Evolutionary conservation across 1,140 invertebrate species (phyloP), one percentile per base, ranked within the genome.

Genomic region (Drosophila micromelanica): DNA sequence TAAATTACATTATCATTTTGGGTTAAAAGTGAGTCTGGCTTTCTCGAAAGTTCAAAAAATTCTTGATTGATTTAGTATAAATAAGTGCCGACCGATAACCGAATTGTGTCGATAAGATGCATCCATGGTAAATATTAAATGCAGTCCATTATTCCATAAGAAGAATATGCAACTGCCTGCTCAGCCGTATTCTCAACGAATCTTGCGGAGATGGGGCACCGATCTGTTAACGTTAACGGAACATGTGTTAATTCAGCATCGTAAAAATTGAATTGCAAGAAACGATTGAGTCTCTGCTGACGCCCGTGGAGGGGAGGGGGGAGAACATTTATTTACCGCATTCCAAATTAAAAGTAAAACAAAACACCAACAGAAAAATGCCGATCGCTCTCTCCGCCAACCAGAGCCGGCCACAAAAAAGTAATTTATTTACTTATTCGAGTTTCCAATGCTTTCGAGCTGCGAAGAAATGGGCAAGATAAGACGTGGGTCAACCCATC

Each of bases 231-330:
- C 56, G 51, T 56, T 77, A 65, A 54, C 74, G 73, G 55, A 76
- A 87, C 82, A 87, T 86, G 74, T 86, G 81, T 86, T 78, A 87
- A 87, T 72, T 72, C 52, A 49, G 62, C 40, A 84, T 72, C 80
- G 81, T 85, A 65, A 73, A 74, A 84, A 61, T 54, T 80, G 68
- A 65, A 74, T 69, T 64, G 54, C 72, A 84, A 64, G 59, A 70
- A 69, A 35, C 32, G 46, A 62, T 60, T 38, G 54, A 73, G 73
- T 69, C 76, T 42, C 17, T 30, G 59, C 46, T 51, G 30, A 30
- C 20, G 12, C 46, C 46, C 45, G 46, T 17, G 45, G 42, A 6
- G 27, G 5, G 27, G 27, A 27, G 27, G 45, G 13, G 27, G 27
- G 35, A 59, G 48, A 64, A 81, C 69, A 82, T 75, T 78, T 78